Evolutionary conservation across 1,140 invertebrate genomes (phyloP).

Genomic region (Luehdorfia chinensis): DNA sequence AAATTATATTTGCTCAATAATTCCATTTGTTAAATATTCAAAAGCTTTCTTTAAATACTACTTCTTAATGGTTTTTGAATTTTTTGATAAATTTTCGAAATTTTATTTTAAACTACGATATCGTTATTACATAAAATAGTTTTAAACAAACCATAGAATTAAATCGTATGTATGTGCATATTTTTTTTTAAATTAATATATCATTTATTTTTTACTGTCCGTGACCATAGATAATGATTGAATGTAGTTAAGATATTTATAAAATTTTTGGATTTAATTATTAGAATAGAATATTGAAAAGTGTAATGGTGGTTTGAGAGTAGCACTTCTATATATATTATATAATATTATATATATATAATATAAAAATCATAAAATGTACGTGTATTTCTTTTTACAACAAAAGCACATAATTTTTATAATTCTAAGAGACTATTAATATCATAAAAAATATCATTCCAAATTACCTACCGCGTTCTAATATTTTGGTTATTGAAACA

Average conservation of each 20-base stretch:
- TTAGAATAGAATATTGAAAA: conserved; percentile 12
- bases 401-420: conserved; percentile 5
- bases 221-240: conserved; percentile 5
- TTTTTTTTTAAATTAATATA: too few species aligned
- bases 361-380: conserved; percentile 3
- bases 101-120: too few species aligned
- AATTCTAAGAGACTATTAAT: conserved; percentile 1
- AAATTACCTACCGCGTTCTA: too few species aligned
- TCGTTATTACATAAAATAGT: too few species aligned
- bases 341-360: too few species aligned
- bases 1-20: conserved; percentile 16
- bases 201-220: conserved; percentile 1
- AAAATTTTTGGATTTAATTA: conserved; percentile 29
- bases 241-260: conserved; percentile 28
- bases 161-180: background rate
- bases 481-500: too few species aligned
- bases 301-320: conserved; percentile 36
- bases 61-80: background rate
- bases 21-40: too few species aligned
- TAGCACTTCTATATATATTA: conserved; percentile 43
- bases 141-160: background rate
- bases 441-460: background rate
- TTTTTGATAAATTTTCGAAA: background rate
- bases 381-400: conserved; percentile 6
- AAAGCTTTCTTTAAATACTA: too few species aligned